Percentiles rank a stretch among this genome's conserved stretches.
Evolutionary conservation across 2,113 vertebrate species (phyloP).

Genomic region (Pao palembangensis): DNA sequence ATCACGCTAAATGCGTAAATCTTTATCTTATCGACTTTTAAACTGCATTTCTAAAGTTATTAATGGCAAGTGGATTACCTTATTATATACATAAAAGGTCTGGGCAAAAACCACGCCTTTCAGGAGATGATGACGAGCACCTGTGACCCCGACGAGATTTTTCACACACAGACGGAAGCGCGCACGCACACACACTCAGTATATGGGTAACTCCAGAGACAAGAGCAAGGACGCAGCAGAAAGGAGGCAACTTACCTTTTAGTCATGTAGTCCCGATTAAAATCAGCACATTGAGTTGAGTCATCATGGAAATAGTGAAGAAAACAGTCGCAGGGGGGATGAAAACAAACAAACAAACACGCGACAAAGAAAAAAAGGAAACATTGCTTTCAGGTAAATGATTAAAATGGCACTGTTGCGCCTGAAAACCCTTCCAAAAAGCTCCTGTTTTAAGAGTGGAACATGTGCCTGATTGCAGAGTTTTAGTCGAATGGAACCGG

Average conservation of each 20-base stretch:
- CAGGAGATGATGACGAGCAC: slow-evolving; percentile 76
- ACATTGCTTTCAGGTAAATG: slow-evolving; percentile 75
- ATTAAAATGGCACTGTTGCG: slow-evolving; percentile 73
- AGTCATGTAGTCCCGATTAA: slow-evolving; percentile 62
- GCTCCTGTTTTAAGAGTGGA: slow-evolving; percentile 68
- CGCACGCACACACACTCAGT: slow-evolving; percentile 2
- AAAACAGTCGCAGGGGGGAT: slow-evolving; percentile 56
- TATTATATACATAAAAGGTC: slow-evolving; percentile 68
- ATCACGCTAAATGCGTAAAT: neutral
- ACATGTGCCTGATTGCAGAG: slow-evolving; percentile 80
- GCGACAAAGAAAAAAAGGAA: slow-evolving; percentile 59
- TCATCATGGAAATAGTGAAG: slow-evolving; percentile 62
- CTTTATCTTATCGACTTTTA: too few relatives aligned
- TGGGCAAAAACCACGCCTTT: slow-evolving; percentile 78
- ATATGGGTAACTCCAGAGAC: slow-evolving; percentile 38
- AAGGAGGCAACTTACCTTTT: slow-evolving; percentile 72
- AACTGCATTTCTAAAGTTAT: too few relatives aligned
- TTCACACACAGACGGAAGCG: slow-evolving; percentile 3
- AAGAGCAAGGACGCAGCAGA: slow-evolving; percentile 54
- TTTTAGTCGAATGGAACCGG: slow-evolving; percentile 82
- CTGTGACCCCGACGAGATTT: slow-evolving; percentile 69
- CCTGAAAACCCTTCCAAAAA: slow-evolving; percentile 59
- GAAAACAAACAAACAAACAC: slow-evolving; percentile 74
- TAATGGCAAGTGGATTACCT: neutral
- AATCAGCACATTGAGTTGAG: slow-evolving; percentile 35